Conservation (phyloP, 2,888 invertebrate genomes). For the Cataglyphis cursor region DNA sequence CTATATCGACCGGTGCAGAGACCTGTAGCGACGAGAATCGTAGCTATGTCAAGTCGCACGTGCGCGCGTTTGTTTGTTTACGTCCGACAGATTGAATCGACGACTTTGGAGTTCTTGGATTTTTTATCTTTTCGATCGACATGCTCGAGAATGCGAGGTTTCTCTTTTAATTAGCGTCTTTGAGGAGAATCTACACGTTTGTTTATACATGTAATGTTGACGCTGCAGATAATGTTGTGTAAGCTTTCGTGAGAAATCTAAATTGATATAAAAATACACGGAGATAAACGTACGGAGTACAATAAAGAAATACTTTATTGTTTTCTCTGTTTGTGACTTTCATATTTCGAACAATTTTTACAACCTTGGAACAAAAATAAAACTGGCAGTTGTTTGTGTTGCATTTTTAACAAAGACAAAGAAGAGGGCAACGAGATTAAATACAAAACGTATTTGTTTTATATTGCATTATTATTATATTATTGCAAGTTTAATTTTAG, state of each 20-base stretch:
- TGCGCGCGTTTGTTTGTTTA: slow-evolving; percentile 35
- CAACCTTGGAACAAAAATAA: slow-evolving; percentile 47
- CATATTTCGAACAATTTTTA: slow-evolving; percentile 29
- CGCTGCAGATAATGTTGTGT: background rate
- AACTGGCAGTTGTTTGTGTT: slow-evolving; percentile 42
- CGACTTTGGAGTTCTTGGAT: background rate
- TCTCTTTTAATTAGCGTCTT: background rate
- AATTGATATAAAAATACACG: background rate
- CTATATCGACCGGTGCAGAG: slow-evolving; percentile 9
- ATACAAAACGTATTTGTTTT: background rate
- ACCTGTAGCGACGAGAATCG: background rate
- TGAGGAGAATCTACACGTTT: background rate
- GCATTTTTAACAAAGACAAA: slow-evolving; percentile 2
- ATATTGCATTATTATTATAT: background rate
- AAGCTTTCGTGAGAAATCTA: slow-evolving; percentile 1
- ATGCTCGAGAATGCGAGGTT: background rate
- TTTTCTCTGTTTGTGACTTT: slow-evolving; percentile 27
- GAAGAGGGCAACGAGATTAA: background rate
- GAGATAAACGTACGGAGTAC: background rate
- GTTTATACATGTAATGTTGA: background rate
- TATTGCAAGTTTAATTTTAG: background rate
- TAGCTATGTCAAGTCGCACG: background rate
- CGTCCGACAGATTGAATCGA: slow-evolving; percentile 16
- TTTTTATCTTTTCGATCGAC: background rate
- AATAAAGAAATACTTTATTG: background rate